Percentiles rank a stretch among this genome's conserved stretches.
Evolutionary conservation across 2,113 vertebrate genomes (phyloP).

Genomic region (Xenopus borealis): DNA sequence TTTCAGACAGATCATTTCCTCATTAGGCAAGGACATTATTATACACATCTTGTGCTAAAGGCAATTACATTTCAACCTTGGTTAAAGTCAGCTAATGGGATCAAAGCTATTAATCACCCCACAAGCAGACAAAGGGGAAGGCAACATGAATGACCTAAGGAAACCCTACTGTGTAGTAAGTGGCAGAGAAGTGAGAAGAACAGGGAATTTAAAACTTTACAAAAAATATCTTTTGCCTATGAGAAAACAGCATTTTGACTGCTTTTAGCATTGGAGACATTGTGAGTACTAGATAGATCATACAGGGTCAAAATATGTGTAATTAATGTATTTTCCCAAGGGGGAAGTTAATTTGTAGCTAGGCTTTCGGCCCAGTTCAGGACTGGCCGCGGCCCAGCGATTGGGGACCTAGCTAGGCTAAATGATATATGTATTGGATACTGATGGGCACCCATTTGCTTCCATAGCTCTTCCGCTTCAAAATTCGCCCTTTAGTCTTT

Average conservation of each 20-base stretch:
- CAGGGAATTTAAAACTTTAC: constrained; percentile 21
- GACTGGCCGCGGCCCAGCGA: no score
- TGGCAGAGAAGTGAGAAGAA: neutral
- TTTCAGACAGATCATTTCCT: constrained; percentile 50
- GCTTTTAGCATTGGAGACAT: constrained; percentile 46
- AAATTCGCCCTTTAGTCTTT: no score
- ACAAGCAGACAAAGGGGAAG: constrained; percentile 21
- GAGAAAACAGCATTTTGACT: neutral
- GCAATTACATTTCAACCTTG: constrained; percentile 58
- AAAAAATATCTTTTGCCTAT: constrained; percentile 28
- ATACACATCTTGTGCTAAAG: constrained; percentile 54
- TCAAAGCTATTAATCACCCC: constrained; percentile 18
- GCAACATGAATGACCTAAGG: neutral
- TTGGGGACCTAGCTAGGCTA: no score
- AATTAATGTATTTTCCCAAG: constrained; percentile 28
- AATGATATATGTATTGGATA: no score
- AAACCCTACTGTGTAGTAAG: constrained; percentile 33
- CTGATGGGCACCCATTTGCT: no score
- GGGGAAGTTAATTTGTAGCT: no score
- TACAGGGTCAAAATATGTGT: constrained; percentile 4
- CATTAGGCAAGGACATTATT: constrained; percentile 51
- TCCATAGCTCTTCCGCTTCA: no score
- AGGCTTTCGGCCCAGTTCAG: no score
- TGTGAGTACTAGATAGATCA: neutral
- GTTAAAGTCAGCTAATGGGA: constrained; percentile 18